Evolutionary conservation across 1,140 invertebrate genomes (phyloP).

Genomic region (Drosophila pandora): DNA sequence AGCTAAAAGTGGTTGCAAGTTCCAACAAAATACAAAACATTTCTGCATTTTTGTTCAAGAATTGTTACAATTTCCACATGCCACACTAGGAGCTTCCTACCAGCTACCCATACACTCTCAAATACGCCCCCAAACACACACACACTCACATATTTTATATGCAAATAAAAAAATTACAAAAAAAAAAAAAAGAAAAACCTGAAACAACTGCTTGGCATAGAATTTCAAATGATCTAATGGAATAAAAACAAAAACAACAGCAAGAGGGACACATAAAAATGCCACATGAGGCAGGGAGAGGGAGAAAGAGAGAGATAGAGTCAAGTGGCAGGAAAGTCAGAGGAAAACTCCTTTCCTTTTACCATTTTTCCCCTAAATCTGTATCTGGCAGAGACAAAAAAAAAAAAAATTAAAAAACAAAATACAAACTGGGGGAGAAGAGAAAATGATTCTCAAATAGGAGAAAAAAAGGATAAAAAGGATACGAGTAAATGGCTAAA

Average conservation of each 20-base stretch:
- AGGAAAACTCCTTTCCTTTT: slow-evolving; percentile 24
- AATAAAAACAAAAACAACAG: slow-evolving; percentile 47
- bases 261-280: slow-evolving; percentile 29
- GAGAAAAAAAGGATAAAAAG: background rate
- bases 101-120: no score
- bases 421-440: background rate
- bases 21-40: slow-evolving; percentile 29
- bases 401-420: background rate
- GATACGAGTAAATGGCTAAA: background rate
- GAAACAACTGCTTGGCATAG: slow-evolving; percentile 65
- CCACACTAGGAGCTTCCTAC: slow-evolving; percentile 26
- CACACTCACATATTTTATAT: slow-evolving; percentile 1
- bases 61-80: slow-evolving; percentile 61
- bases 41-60: slow-evolving; percentile 54
- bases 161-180: background rate
- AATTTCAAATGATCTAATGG: slow-evolving; percentile 77
- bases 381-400: background rate
- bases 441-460: background rate
- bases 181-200: slow-evolving; percentile 14
- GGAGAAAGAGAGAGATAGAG: background rate
- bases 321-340: slow-evolving; percentile 33
- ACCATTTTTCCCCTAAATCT: slow-evolving; percentile 1
- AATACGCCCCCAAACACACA: background rate
- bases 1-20: slow-evolving; percentile 9
- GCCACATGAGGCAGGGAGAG: slow-evolving; percentile 23